Base-by-base conservation (phyloP, 2,113 vertebrate genomes). In the Gracilinanus agilis region DNA sequence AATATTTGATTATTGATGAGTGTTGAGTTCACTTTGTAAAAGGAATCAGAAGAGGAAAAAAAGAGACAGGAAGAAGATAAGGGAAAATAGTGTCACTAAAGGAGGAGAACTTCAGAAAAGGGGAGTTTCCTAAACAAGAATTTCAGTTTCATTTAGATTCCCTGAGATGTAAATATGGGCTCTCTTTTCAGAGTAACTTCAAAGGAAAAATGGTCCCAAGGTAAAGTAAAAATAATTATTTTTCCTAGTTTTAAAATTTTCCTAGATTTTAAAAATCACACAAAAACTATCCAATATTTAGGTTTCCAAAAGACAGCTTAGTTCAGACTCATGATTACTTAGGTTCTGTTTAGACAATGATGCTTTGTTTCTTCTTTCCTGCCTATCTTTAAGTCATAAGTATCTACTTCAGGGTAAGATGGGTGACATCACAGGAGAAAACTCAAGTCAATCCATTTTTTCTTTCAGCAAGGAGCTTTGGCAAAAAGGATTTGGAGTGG, bases 371-470 rank as follows among this genome's bases (percentile, higher is more conserved):
- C 67, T 88, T 21, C 58, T 53, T 53, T 89, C 25, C 53, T 95
- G 53, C 55, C 91, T 83, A 91, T 93, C 92, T 67, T 67, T 16
- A 89, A 49, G 91, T 55, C 89, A 53, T 88, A 83, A 96, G 83
- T 49, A 94, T 95, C 56, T 90, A 44, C 34, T 89, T 49, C 44
- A 49, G 58, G 40, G 12, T 58, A 58, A 27, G 3, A 67, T 67
- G 11, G 12, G 9, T 29, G 19, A 54, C 75, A 91, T 92, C 94
- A 97, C 90, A 75, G 88, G n/a, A 90, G 23, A 95, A 96, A 91
- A 91, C 3, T 89, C 34, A 49, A 55, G 27, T 29, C 27, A 67
- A 92, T 29, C 90, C 3, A 3, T 90, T n/a, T 40, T 61, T 90
- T 67, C 90, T 91, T 40, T 29, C 89, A 49, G 44, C 29, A 93